Evolutionary conservation across 1,140 invertebrate genomes (phyloP).

Genomic region (Pinna nobilis): DNA sequence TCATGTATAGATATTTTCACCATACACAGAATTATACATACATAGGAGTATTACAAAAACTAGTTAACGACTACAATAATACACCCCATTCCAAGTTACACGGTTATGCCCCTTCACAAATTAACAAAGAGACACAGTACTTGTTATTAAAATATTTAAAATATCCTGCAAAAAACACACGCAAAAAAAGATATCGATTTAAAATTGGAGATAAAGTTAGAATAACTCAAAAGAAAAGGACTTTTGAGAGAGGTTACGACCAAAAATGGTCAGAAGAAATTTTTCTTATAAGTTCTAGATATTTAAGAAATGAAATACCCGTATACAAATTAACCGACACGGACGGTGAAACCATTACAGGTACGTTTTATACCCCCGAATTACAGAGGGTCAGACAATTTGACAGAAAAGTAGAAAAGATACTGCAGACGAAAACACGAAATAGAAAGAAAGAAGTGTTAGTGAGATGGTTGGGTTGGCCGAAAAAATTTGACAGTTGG

Average conservation of each 20-base stretch:
- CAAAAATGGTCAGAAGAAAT: conserved; percentile 23
- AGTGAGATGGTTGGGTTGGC: conserved; percentile 28
- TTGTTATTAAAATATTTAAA: too few relatives aligned
- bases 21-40: too few relatives aligned
- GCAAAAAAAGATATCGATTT: background rate
- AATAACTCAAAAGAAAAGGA: background rate
- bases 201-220: conserved; percentile 29
- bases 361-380: conserved; percentile 21
- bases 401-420: too few relatives aligned
- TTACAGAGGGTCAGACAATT: too few relatives aligned
- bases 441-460: conserved; percentile 4
- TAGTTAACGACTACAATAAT: too few relatives aligned
- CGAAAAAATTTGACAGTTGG: conserved; percentile 35
- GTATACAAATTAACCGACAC: conserved; percentile 17
- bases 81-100: too few relatives aligned
- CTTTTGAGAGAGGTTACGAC: conserved; percentile 14
- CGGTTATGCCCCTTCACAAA: too few relatives aligned
- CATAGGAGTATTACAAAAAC: too few relatives aligned
- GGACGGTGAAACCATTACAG: conserved; percentile 15
- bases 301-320: conserved; percentile 12
- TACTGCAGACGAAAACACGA: conserved; percentile 5
- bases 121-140: too few relatives aligned
- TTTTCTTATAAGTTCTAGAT: background rate
- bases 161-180: too few relatives aligned
- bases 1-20: too few relatives aligned